Base-by-base conservation (phyloP, 2,113 vertebrate species). In the Atrichornis clamosus region DNA sequence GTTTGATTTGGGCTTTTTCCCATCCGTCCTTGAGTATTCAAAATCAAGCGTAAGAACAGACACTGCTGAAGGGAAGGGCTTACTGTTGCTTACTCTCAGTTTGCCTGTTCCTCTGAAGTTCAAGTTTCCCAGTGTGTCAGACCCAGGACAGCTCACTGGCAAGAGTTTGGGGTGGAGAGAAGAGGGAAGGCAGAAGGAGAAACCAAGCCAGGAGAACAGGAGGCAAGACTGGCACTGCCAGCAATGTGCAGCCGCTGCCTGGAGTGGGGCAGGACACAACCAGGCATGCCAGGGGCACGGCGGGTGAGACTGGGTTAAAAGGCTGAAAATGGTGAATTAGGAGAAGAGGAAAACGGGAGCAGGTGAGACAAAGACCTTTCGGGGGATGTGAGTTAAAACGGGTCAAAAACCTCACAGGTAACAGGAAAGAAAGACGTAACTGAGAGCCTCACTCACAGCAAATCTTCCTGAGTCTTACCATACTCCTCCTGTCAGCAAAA, bases 241-340 rank as follows among this genome's bases (percentile, higher is more conserved):
- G 82, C 11, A 15, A 46, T 0, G 1, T 26, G n/a, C 52, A 86
- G 15, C 52, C 0, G 0, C 63, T 64, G 67, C 30, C 44, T 59
- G 49, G 19, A 47, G 13, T 2, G 8, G 33, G 63, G 80, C 32
- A 67, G 70, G 63, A 81, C 63, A 42, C 1, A 9, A 10, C 70
- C n/a, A 64, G 35, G 27, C 32, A 53, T 82, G 44, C 21, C 67
- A 68, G 21, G 37, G 63, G n/a, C 42, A 72, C 10, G 17, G n/a
- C 10, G 27, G 18, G 7, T 58, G 35, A 80, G 20, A 58, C 26
- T 6, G 8, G 37, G 14, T 28, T 89, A 28, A 23, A 2, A 63
- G 58, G 15, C 60, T 85, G 56, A 55, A 72, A 67, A 75, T 0
- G 2, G 55, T 30, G 47, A 76, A n/a, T 7, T 24, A 22, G 22